phyloP scores from a whole-genome alignment of 1,140 invertebrate species.

The Holcopasites calliopsidis region DNA sequence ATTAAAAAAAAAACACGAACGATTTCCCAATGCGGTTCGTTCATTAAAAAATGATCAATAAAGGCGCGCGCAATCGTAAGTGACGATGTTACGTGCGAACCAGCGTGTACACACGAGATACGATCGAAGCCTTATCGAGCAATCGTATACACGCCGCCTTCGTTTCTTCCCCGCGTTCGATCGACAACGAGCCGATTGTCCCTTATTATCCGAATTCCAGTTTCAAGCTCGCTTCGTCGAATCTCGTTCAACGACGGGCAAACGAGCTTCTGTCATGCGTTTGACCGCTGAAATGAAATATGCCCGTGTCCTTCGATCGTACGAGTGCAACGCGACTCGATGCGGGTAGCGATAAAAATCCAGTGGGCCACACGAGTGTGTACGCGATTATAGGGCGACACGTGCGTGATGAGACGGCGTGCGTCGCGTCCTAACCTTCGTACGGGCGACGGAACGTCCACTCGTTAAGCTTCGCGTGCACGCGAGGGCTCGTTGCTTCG shows the following conservation, averaged over 20 bases:
- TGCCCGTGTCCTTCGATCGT: neutral
- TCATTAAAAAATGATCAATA: neutral
- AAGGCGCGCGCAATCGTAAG: neutral
- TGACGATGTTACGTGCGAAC: neutral
- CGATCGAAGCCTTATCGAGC: conserved; percentile 6
- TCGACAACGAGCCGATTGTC: neutral
- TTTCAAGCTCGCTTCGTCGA: neutral
- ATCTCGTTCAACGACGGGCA: conserved; percentile 36
- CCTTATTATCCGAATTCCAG: conserved; percentile 36
- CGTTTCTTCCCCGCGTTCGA: neutral
- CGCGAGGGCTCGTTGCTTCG: conserved; percentile 39
- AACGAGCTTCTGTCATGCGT: conserved; percentile 37
- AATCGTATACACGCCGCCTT: conserved; percentile 6
- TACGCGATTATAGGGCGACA: conserved; percentile 45
- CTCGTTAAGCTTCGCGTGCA: conserved; percentile 25
- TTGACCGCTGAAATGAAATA: conserved; percentile 10
- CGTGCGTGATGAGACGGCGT: conserved; percentile 42
- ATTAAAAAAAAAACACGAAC: neutral
- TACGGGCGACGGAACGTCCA: conserved; percentile 17
- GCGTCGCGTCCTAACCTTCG: conserved; percentile 5
- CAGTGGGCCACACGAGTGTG: conserved; percentile 36
- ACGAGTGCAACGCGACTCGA: conserved; percentile 7
- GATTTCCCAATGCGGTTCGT: too few relatives aligned
- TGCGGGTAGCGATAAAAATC: conserved; percentile 61
- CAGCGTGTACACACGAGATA: conserved; percentile 11